phyloP scores from a whole-genome alignment of 2,797 vertebrate species.

The Myotis daubentonii region DNA sequence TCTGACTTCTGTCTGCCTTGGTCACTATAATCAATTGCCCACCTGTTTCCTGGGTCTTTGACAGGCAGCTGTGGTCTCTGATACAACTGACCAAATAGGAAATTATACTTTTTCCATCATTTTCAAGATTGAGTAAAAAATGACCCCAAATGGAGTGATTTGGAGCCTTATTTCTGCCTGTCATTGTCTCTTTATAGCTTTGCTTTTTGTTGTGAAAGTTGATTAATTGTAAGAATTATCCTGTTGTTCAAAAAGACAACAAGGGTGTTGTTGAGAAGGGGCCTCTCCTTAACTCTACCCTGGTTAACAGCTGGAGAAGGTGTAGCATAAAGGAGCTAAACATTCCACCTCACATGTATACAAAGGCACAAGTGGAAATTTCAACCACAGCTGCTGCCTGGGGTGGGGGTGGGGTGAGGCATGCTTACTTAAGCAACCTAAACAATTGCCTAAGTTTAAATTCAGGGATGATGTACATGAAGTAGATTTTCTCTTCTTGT shows the following conservation, averaged over 20 bases:
- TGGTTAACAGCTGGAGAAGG: not conserved
- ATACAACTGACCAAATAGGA: not conserved
- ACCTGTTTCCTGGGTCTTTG: not conserved
- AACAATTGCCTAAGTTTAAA: not conserved
- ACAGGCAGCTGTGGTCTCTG: not conserved
- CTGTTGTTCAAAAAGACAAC: not conserved
- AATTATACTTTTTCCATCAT: not conserved
- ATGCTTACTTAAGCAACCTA: not conserved
- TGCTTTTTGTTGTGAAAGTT: not conserved
- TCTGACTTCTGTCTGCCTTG: not conserved
- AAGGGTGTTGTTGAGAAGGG: too few species aligned
- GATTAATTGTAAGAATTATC: not conserved
- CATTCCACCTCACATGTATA: not conserved
- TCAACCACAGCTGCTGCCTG: not conserved
- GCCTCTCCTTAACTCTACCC: not conserved
- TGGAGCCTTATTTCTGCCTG: not conserved
- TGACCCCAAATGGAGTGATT: not conserved
- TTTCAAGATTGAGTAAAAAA: not conserved
- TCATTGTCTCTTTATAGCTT: not conserved
- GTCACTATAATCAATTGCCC: not conserved
- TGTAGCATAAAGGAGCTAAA: not conserved
- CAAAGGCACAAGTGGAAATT: not conserved
- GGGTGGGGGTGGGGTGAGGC: not conserved
- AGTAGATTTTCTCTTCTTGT: not conserved
- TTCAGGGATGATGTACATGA: not conserved